phyloP scores from a whole-genome alignment of 1,140 invertebrate genomes.

The Mylabris phalerata region DNA sequence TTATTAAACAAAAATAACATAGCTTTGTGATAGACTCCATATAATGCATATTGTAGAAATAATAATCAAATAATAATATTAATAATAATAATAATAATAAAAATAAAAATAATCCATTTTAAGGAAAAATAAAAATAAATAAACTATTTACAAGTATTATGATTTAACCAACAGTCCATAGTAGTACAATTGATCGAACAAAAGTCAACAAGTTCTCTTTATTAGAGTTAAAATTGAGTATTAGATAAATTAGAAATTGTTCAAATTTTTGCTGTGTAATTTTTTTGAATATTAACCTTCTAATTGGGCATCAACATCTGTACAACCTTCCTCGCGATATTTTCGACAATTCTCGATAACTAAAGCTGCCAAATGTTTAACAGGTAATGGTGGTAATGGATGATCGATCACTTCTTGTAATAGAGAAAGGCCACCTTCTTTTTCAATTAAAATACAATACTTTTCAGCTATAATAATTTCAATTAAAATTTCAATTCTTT shows the following conservation, averaged over 20 bases:
- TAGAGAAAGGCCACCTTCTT: slow-evolving; percentile 75
- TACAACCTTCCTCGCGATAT: slow-evolving; percentile 31
- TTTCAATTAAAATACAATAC: slow-evolving; percentile 80
- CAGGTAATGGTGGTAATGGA: slow-evolving; percentile 52
- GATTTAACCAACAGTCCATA: too few species aligned
- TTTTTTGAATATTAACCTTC: slow-evolving; percentile 7
- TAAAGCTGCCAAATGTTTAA: slow-evolving; percentile 58
- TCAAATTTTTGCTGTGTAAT: background rate
- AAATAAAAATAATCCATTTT: too few species aligned
- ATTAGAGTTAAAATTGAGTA: too few species aligned
- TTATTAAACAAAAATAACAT: too few species aligned
- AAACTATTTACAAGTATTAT: too few species aligned
- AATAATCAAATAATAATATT: too few species aligned
- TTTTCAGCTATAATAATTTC: slow-evolving; percentile 61
- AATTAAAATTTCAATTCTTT: slow-evolving; percentile 68
- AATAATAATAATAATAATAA: too few species aligned
- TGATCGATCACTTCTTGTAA: slow-evolving; percentile 61
- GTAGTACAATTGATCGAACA: too few species aligned
- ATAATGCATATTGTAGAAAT: too few species aligned
- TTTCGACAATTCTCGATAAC: slow-evolving; percentile 59
- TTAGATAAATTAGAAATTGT: background rate
- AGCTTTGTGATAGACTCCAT: too few species aligned
- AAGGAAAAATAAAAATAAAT: too few species aligned
- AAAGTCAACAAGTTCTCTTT: too few species aligned
- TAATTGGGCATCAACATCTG: slow-evolving; percentile 12